Base-by-base conservation (phyloP, 2,113 vertebrate genomes). In the Vanacampus margaritifer region DNA sequence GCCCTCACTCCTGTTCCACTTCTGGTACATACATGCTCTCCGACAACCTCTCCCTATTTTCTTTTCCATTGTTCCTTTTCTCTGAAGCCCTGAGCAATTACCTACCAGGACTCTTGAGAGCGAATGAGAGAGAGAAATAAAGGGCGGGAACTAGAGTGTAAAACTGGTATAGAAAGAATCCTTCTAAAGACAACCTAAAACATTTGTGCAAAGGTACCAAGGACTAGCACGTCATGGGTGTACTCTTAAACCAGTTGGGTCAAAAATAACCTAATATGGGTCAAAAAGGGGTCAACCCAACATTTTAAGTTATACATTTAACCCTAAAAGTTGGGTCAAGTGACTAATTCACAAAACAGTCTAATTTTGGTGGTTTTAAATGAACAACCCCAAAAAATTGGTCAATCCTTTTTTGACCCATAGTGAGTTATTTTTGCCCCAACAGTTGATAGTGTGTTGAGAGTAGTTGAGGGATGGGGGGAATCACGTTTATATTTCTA, bases 61-160 rank as follows among this genome's bases (percentile, higher is more conserved):
- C 70, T 64, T 86, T 80, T 80, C 78, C 74, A 86, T 83, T 69
- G 64, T 68, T 78, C 75, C 69, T 78, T 73, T 66, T 69, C 83
- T 88, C 85, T 68, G 78, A 89, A 84, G 88, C 83, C 86, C 84
- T 75, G 79, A 86, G 84, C 86, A 88, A 89, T 88, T 88, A 90
- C 84, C 89, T 85, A 86, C 73, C 66, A 26, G 72, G 82, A 77
- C 85, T 82, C 86, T 19, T 72, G 86, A 89, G 76, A 69, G 71
- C 78, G 37, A 67, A 67, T 24, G 41, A 35, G 57, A 57, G 59
- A 60, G 56, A 48, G 69, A 24, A 23, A 46, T 48, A 54, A 62
- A 21, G 64, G 67, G 37, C 66, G 61, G 17, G 59, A 62, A 35
- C n/a, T 5, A 2, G 21, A 80, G 62, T 64, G 53, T 46, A 66